A percentile compares a stretch with the other conserved stretches of the same genome.
Evolutionary conservation across 2,113 vertebrate species (phyloP).

Genomic region (Pangasianodon hypophthalmus): DNA sequence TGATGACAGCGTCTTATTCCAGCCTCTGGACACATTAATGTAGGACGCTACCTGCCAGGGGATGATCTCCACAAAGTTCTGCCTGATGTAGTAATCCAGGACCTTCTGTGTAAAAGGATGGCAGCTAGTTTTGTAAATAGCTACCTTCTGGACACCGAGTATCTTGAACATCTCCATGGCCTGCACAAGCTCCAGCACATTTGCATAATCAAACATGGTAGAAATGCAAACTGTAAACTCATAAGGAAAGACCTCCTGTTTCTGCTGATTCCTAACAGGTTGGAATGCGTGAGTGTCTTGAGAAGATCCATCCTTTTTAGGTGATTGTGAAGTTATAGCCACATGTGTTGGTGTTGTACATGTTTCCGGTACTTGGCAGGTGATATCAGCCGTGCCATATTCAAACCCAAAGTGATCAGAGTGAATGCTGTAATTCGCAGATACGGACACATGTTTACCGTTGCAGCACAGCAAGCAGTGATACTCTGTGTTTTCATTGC

Average conservation of each 20-base stretch:
- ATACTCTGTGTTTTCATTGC: conserved; percentile 29
- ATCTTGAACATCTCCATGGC: conserved; percentile 74
- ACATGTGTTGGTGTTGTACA: conserved; percentile 49
- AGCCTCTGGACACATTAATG: conserved; percentile 62
- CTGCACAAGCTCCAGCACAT: conserved; percentile 74
- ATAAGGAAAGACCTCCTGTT: conserved; percentile 41
- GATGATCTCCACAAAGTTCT: conserved; percentile 70
- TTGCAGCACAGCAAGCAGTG: conserved; percentile 55
- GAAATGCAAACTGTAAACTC: conserved; percentile 78
- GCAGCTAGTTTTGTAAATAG: conserved; percentile 76
- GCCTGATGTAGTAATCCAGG: conserved; percentile 69
- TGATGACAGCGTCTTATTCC: conserved; percentile 45
- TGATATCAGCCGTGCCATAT: conserved; percentile 61
- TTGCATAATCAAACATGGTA: conserved; percentile 73
- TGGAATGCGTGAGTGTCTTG: conserved; percentile 26
- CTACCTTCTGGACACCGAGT: conserved; percentile 69
- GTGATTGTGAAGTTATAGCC: conserved; percentile 28
- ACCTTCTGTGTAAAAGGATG: conserved; percentile 65
- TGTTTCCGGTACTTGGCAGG: conserved; percentile 29
- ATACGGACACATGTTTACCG: background rate
- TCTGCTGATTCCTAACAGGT: conserved; percentile 67
- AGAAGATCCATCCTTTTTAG: background rate
- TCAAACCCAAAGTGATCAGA: conserved; percentile 70
- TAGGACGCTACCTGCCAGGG: conserved; percentile 67
- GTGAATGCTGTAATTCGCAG: conserved; percentile 53